Conservation (phyloP, 2,797 vertebrate genomes). For the Spinibarbus caldwelli region DNA sequence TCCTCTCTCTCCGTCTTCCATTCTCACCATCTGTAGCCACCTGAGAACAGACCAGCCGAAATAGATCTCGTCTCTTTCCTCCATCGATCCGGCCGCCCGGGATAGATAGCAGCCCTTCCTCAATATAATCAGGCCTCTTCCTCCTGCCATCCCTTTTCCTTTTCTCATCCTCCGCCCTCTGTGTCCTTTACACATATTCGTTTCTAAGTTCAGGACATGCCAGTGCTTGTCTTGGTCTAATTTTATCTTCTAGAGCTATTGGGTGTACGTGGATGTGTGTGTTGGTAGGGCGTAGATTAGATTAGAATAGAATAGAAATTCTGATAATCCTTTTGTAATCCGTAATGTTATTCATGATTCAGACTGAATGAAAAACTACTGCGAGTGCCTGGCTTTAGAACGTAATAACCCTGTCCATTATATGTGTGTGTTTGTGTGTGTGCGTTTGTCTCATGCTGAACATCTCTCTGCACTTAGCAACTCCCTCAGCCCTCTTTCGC, state of each 20-base stretch:
- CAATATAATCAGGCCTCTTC: constrained; percentile 43
- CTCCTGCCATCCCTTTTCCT: neutral
- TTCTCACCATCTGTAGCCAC: constrained; percentile 43
- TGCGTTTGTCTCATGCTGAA: constrained; percentile 32
- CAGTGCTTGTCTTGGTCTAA: constrained; percentile 24
- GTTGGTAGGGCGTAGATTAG: constrained; percentile 38
- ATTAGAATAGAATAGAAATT: constrained; percentile 44
- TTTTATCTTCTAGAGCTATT: constrained; percentile 24
- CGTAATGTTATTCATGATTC: constrained; percentile 49
- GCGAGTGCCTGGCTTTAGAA: constrained; percentile 16
- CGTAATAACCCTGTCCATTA: constrained; percentile 3
- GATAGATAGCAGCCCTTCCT: constrained; percentile 49
- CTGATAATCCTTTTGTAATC: constrained; percentile 51
- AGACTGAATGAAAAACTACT: constrained; percentile 44
- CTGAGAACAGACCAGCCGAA: constrained; percentile 48
- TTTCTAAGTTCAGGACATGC: constrained; percentile 21
- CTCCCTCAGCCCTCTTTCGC: constrained; percentile 38
- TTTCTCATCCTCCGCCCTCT: constrained; percentile 1
- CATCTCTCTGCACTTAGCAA: constrained; percentile 55
- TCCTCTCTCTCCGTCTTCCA: neutral
- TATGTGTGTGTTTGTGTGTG: neutral
- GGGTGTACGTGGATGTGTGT: constrained; percentile 21
- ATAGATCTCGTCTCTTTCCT: constrained; percentile 56
- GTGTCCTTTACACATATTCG: neutral
- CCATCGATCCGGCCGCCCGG: constrained; percentile 49